Base-by-base conservation (phyloP, 2,113 vertebrate species). In the Hippocampus barbouri region DNA sequence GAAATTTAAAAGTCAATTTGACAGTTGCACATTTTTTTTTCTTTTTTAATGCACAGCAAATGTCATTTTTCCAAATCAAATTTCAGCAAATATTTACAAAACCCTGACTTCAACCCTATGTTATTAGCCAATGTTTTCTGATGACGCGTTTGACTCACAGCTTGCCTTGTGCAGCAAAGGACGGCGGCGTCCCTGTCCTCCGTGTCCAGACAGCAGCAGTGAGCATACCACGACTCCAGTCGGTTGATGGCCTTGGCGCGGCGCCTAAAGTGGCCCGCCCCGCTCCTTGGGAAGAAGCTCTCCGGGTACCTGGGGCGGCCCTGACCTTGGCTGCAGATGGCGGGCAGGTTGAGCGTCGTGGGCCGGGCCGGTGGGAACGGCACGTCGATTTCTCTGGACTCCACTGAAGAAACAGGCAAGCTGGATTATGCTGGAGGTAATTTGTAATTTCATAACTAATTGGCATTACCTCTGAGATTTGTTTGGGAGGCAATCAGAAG, bases 291-390 rank as follows among this genome's bases (percentile, higher is more conserved):
- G 41, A 95, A 89, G 81, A 85, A 89, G 73, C 80, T 87, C 0
- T 80, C 43, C 0, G 73, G 87, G 0, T 94, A 93, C 1, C 88
- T 66, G n/a, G 77, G 60, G 8, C 87, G 91, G 1, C 79, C 70
- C 0, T 85, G 78, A 18, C 77, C 80, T 0, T 82, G 68, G 1
- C 49, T 30, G 79, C 94, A 95, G 71, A 94, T 88, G 41, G 77
- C 85, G 4, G 53, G 51, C 0, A 94, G 43, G 54, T 94, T 91
- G 11, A 54, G 15, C 0, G 18, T 0, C 0, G 69, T 76, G 38
- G 95, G 95, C 40, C 62, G 27, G 5, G 87, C 94, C 0, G 94
- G 95, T 0, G 94, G 95, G 76, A 96, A 96, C 1, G 82, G 78
- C 41, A 90, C 71, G 0, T 83, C n/a, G 0, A 80, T 74, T 23